phyloP scores from a whole-genome alignment of 64 coral and sea anemone species.

The Montipora cactus region DNA sequence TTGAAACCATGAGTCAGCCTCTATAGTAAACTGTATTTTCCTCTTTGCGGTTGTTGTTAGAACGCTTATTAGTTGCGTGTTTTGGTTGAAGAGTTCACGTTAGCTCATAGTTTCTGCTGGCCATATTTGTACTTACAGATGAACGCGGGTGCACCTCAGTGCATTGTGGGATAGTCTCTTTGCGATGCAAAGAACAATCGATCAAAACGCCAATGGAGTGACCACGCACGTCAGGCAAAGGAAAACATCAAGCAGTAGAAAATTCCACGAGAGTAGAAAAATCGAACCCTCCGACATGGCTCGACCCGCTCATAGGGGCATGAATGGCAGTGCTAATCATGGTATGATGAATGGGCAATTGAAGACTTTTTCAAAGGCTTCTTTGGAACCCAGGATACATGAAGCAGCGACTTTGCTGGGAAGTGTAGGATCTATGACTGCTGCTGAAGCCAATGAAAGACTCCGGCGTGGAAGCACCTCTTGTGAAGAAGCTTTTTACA shows the following conservation, averaged over 20 bases:
- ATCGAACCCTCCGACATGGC: constrained; percentile 33
- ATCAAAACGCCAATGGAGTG: constrained; percentile 49
- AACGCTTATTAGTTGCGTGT: not conserved
- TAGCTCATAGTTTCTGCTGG: not conserved
- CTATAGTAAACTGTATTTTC: too few species aligned
- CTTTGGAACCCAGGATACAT: constrained; percentile 69
- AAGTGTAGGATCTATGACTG: constrained; percentile 84
- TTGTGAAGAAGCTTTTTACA: constrained; percentile 67
- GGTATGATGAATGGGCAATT: not conserved
- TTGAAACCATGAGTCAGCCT: not conserved
- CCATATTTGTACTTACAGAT: constrained; percentile 18
- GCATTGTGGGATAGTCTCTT: constrained; percentile 45
- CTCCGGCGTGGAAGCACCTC: constrained; percentile 46
- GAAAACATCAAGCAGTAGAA: not conserved
- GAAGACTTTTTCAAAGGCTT: constrained; percentile 6
- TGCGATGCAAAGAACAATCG: not conserved
- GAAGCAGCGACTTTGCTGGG: constrained; percentile 83
- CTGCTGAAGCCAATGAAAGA: constrained; percentile 80
- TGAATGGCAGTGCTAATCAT: constrained; percentile 48
- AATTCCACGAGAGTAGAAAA: constrained; percentile 37
- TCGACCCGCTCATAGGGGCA: not conserved
- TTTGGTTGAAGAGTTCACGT: not conserved
- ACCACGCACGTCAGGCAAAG: not conserved
- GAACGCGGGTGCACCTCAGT: not conserved
- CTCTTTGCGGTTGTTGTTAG: not conserved